Base-by-base conservation (phyloP, 2,113 vertebrate genomes). In the Alosa alosa region DNA sequence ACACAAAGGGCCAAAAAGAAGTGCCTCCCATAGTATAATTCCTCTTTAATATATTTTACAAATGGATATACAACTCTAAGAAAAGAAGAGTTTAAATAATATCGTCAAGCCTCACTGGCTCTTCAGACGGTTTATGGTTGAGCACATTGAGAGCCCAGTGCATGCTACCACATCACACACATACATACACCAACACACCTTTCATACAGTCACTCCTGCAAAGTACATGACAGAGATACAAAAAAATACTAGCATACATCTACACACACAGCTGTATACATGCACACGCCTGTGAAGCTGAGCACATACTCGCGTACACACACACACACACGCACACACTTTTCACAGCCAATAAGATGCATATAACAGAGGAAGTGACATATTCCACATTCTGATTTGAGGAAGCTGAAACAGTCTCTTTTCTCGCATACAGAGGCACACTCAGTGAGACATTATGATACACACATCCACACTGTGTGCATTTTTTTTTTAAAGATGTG, bases 11-110 rank as follows among this genome's bases (percentile, higher is more conserved):
- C 18, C 18, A 60, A 11, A 78, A 10, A 39, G 13, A 78, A 15
- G 72, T 78, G 13, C 25, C 72, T 78, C 36, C 47, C 31, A 49
- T 85, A 86, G 88, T 88, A 84, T 81, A 88, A 88, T 72, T 86
- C 81, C 41, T 88, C 85, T 88, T 88, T 88, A 88, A 84, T 88
- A 88, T 84, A 86, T 72, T 86, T 86, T 88, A 88, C 88, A 88
- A 86, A 86, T 86, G 88, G 85, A 88, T 88, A 88, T 86, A 88
- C 83, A 86, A 82, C 83, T 86, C 85, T 85, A 78, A 84, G 64
- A 78, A 88, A 82, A 83, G 82, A 75, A 78, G 50, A 57, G 82
- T 50, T 39, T 57, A 52, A 49, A 31, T 86, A 88, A 86, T 86
- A 50, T 86, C 78, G 60, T 82, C 52, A 57, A 86, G 55, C 49